These are phyloP conservation scores for Caenorhabditis zanzibari DNA, from an alignment of 2,888 invertebrate species.

Conservation along the genomic window DNA sequence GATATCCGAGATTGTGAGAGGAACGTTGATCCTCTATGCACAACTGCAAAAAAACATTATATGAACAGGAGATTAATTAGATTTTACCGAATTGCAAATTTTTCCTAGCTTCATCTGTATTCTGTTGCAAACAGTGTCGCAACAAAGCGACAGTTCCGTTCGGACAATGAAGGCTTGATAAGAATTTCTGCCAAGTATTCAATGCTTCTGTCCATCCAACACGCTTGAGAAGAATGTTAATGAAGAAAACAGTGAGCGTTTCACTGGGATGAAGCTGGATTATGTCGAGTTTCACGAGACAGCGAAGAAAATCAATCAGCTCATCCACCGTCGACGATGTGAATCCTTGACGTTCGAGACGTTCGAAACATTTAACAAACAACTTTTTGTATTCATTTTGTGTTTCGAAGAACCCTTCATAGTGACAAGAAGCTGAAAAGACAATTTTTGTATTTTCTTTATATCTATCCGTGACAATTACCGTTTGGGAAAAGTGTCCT, in stretches of 20 bases:
- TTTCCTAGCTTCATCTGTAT: conserved; percentile 56
- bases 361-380: conserved; percentile 68
- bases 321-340: conserved; percentile 65
- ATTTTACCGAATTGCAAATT: conserved; percentile 71
- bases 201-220: conserved; percentile 77
- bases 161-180: conserved; percentile 71
- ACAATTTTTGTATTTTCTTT: not conserved
- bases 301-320: conserved; percentile 74
- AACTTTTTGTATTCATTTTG: conserved; percentile 68
- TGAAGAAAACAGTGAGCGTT: conserved; percentile 71
- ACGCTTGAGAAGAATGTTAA: conserved; percentile 70
- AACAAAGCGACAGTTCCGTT: conserved; percentile 77
- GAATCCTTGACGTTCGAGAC: conserved; percentile 48
- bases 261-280: conserved; percentile 74
- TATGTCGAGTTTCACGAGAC: conserved; percentile 74
- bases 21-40: conserved; percentile 75
- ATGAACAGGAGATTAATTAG: not conserved
- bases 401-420: conserved; percentile 71
- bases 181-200: conserved; percentile 77
- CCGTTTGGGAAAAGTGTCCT: conserved; percentile 74
- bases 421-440: conserved; percentile 64
- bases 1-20: conserved; percentile 70
- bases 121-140: conserved; percentile 51
- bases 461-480: not conserved
- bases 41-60: conserved; percentile 59